These are phyloP conservation scores for Fragum fragum DNA, from an alignment of 2,888 invertebrate genomes.

Conservation along the genomic window DNA sequence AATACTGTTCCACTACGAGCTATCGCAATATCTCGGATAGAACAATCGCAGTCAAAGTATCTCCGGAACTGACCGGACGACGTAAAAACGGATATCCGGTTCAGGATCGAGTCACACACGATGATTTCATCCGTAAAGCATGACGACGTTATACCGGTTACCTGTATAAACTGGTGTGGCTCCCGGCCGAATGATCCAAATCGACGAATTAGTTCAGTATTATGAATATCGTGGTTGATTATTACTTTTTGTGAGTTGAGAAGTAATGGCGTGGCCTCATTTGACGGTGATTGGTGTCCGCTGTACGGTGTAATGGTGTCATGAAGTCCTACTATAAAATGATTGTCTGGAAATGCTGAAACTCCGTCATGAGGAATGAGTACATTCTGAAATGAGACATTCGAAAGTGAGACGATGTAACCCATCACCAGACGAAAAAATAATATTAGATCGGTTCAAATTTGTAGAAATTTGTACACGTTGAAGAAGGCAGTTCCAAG, in stretches of 20 bases:
- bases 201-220: slow-evolving; percentile 42
- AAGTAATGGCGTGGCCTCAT: slow-evolving; percentile 52
- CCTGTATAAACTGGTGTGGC: slow-evolving; percentile 65
- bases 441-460: too few species aligned
- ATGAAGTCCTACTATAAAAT: slow-evolving; percentile 69
- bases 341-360: slow-evolving; percentile 75
- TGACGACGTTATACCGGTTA: slow-evolving; percentile 69
- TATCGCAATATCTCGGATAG: slow-evolving; percentile 71
- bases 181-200: slow-evolving; percentile 72
- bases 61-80: slow-evolving; percentile 64
- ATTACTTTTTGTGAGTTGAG: slow-evolving; percentile 7
- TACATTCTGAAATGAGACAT: slow-evolving; percentile 62
- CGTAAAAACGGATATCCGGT: slow-evolving; percentile 71
- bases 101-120: slow-evolving; percentile 68
- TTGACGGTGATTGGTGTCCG: background rate
- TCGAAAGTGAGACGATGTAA: too few species aligned
- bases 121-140: slow-evolving; percentile 69
- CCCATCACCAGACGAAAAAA: too few species aligned
- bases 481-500: too few species aligned
- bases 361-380: slow-evolving; percentile 72
- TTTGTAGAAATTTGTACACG: too few species aligned
- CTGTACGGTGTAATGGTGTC: slow-evolving; percentile 62
- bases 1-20: slow-evolving; percentile 69
- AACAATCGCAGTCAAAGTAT: slow-evolving; percentile 74
- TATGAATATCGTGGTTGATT: slow-evolving; percentile 13